These are phyloP conservation scores for Clarias magur DNA, from an alignment of 2,113 vertebrate species.

Conservation along the genomic window DNA sequence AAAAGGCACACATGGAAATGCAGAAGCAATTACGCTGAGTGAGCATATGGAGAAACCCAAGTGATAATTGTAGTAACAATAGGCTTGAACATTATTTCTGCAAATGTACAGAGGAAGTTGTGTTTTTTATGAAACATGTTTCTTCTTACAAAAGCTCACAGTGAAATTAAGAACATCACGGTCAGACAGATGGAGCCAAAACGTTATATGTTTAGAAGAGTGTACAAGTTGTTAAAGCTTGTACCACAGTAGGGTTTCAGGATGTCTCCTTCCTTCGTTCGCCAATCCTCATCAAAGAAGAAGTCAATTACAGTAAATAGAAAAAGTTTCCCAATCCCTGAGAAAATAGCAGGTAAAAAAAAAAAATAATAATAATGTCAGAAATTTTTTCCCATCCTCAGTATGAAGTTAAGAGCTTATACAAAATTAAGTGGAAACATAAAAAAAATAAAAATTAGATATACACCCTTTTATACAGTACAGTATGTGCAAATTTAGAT, in stretches of 20 bases:
- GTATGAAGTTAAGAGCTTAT: no score
- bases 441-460: no score
- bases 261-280: not conserved
- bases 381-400: no score
- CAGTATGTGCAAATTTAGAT: no score
- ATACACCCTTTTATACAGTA: no score
- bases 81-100: constrained; percentile 12
- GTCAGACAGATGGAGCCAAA: not conserved
- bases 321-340: no score
- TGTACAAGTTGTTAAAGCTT: not conserved
- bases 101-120: not conserved
- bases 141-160: not conserved
- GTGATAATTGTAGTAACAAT: constrained; percentile 40
- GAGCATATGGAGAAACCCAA: constrained; percentile 16
- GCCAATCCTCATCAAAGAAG: not conserved
- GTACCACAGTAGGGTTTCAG: not conserved
- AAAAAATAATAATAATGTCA: no score
- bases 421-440: no score
- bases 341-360: no score
- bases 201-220: not conserved
- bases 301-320: not conserved
- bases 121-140: not conserved
- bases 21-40: not conserved
- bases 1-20: constrained; percentile 28
- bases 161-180: not conserved